Conservation (phyloP, 2,797 vertebrate species). For the Luscinia megarhynchos region DNA sequence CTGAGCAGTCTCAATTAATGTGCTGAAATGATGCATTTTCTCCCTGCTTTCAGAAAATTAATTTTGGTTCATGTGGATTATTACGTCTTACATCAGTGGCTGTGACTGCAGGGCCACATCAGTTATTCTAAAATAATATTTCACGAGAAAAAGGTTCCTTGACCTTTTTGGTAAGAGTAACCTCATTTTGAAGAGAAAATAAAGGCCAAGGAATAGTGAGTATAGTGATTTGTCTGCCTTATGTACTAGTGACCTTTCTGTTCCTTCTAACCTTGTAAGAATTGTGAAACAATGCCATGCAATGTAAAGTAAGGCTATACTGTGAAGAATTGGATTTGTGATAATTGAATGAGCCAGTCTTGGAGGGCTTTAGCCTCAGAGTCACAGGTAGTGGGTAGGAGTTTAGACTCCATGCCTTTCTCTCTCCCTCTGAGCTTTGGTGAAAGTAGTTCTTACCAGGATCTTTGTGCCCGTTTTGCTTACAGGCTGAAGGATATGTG, state of each 20-base stretch:
- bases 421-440: background rate
- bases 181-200: constrained; percentile 61
- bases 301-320: background rate
- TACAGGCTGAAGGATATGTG: constrained; percentile 94
- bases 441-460: background rate
- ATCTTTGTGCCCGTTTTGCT: background rate
- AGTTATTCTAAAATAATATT: constrained; percentile 53
- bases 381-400: background rate
- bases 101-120: constrained; percentile 51
- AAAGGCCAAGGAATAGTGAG: constrained; percentile 47
- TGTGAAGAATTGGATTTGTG: background rate
- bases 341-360: background rate
- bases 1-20: background rate
- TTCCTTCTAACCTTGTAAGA: constrained; percentile 26
- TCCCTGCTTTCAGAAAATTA: constrained; percentile 48
- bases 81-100: constrained; percentile 27
- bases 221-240: constrained; percentile 44
- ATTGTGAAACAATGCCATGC: background rate
- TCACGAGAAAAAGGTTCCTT: constrained; percentile 28
- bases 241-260: constrained; percentile 13
- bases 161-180: constrained; percentile 59
- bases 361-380: background rate
- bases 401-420: background rate
- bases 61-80: constrained; percentile 36
- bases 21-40: constrained; percentile 49